Conservation (phyloP, 2,888 invertebrate species). For the Rhabditoides inermis region DNA sequence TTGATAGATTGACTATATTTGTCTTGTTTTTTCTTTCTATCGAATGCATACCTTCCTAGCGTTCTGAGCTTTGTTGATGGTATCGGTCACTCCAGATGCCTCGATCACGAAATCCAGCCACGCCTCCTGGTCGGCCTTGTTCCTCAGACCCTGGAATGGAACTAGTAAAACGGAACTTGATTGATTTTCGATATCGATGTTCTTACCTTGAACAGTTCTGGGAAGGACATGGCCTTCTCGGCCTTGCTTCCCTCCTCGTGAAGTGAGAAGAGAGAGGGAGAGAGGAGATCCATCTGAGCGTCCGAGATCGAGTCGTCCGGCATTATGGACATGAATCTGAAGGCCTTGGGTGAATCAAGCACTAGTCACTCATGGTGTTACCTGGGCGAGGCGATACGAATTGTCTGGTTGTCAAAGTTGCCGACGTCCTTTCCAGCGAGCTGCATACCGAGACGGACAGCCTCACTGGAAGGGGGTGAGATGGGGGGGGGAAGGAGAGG, state of each 20-base stretch:
- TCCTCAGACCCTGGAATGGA: too few relatives aligned
- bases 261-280: conserved; percentile 47
- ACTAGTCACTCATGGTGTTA: too few relatives aligned
- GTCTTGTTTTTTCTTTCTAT: not conserved
- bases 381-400: too few relatives aligned
- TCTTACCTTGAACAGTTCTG: conserved; percentile 35
- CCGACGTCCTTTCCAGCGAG: conserved; percentile 44
- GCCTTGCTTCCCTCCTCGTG: conserved; percentile 41
- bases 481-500: not conserved
- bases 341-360: too few relatives aligned
- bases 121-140: conserved; percentile 35
- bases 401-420: conserved; percentile 46
- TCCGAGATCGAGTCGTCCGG: too few relatives aligned
- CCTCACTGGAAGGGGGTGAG: conserved; percentile 3
- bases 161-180: too few relatives aligned
- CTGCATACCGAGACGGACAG: conserved; percentile 29
- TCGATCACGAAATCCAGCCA: conserved; percentile 50
- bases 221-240: conserved; percentile 40
- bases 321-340: too few relatives aligned
- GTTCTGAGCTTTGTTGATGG: conserved; percentile 9
- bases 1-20: too few relatives aligned
- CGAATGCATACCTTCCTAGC: not conserved
- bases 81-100: conserved; percentile 28
- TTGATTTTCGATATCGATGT: too few relatives aligned
- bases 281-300: conserved; percentile 40